These are phyloP conservation scores for Periophthalmodon schlosseri DNA, from an alignment of 2,113 vertebrate species.

Conservation along the genomic window DNA sequence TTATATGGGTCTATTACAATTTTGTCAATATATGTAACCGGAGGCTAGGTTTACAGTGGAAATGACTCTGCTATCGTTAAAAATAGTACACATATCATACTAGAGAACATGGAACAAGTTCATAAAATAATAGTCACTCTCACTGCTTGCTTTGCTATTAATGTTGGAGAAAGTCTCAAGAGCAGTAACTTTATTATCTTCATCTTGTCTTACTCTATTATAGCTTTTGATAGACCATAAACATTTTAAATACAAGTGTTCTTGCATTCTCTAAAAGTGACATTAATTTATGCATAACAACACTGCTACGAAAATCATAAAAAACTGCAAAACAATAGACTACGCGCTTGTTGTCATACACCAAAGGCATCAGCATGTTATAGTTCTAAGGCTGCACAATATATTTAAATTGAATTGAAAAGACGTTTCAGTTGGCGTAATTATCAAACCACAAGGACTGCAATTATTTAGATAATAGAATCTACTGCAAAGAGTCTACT, in stretches of 20 bases:
- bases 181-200: too few relatives aligned
- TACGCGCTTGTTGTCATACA: background rate
- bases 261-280: background rate
- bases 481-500: too few relatives aligned
- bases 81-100: too few relatives aligned
- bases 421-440: too few relatives aligned
- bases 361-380: background rate
- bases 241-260: background rate
- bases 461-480: too few relatives aligned
- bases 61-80: background rate
- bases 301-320: background rate
- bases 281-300: background rate
- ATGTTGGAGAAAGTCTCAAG: background rate
- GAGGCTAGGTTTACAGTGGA: background rate
- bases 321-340: background rate
- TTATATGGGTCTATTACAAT: background rate
- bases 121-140: too few relatives aligned
- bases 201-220: background rate
- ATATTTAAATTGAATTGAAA: too few relatives aligned
- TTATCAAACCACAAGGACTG: too few relatives aligned
- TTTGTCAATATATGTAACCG: background rate
- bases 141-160: background rate
- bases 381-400: background rate
- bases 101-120: too few relatives aligned
- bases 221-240: background rate